A percentile compares a stretch with the other conserved stretches of the same genome.
Evolutionary conservation across 2,797 vertebrate species (phyloP).

Genomic region (Phataginus tricuspis): DNA sequence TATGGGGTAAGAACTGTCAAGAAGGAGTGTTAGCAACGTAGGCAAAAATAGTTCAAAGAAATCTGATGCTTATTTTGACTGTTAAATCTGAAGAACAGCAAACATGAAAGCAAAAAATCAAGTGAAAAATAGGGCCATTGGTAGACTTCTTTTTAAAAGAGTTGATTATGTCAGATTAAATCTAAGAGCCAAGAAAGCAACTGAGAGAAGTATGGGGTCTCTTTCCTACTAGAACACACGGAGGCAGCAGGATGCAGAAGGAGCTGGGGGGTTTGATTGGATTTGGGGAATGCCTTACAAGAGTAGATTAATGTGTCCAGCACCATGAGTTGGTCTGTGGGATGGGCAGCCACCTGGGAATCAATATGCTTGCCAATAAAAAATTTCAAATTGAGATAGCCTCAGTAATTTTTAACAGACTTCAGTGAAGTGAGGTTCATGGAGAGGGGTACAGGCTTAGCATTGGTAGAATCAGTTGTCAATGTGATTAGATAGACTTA

Average conservation of each 20-base stretch:
- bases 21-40: background rate
- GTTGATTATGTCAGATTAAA: background rate
- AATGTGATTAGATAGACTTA: background rate
- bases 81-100: background rate
- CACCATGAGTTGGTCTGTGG: background rate
- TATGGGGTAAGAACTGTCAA: background rate
- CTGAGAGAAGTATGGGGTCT: background rate
- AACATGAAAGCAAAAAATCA: background rate
- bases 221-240: background rate
- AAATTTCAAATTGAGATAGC: background rate
- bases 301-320: background rate
- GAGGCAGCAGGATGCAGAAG: rapidly evolving
- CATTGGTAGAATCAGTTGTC: background rate
- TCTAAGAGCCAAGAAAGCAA: background rate
- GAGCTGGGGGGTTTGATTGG: background rate
- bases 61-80: constrained; percentile 16
- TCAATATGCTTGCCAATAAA: background rate
- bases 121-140: background rate
- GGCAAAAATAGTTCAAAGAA: constrained; percentile 11
- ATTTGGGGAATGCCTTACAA: background rate
- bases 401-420: background rate
- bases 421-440: background rate
- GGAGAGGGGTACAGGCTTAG: background rate
- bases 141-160: background rate
- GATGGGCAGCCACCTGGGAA: background rate